Base-by-base conservation (phyloP, 2,113 vertebrate genomes). In the Panthera uncia region DNA sequence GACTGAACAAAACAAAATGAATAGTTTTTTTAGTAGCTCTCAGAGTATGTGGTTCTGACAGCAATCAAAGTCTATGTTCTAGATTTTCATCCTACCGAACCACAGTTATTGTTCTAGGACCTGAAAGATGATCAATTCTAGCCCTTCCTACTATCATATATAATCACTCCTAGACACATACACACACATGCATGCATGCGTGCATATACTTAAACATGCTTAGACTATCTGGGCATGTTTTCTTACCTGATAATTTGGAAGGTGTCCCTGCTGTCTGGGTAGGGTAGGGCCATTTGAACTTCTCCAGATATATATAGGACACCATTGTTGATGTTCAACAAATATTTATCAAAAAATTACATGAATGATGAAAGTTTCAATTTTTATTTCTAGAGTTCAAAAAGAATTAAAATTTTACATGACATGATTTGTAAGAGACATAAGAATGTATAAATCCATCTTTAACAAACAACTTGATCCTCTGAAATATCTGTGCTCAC, bases 361-460 rank as follows among this genome's bases (percentile, higher is more conserved):
- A n/a, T 14, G 25, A 96, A 65, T 52, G 29, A 84, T 66, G 31
- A 92, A 92, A 52, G 7, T 71, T 94, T 91, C 11, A 36, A 80
- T 84, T 96, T 97, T 95, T 89, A 27, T 41, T 93, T 80, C 27
- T 8, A 50, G 84, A 85, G 31, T 18, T 65, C n/a, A 68, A 41
- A 79, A 65, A 7, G 48, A 96, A 68, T 41, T 52, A 81, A 65
- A 87, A 63, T 50, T 87, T 81, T 61, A 57, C 55, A n/a, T 36
- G 50, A 27, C 38, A 55, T 87, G 55, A 92, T 48, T 82, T 94
- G 88, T 57, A 90, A 73, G 38, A 73, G 55, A 63, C 55, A 50
- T 4, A 73, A 79, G 55, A 55, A 10, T 81, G 1, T 29, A 83
- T 25, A 50, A 76, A 90, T 12, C 31, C 31, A 93, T 84, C 29